phyloP scores from a whole-genome alignment of 2,888 invertebrate genomes.

The Harpalus rubripes region DNA sequence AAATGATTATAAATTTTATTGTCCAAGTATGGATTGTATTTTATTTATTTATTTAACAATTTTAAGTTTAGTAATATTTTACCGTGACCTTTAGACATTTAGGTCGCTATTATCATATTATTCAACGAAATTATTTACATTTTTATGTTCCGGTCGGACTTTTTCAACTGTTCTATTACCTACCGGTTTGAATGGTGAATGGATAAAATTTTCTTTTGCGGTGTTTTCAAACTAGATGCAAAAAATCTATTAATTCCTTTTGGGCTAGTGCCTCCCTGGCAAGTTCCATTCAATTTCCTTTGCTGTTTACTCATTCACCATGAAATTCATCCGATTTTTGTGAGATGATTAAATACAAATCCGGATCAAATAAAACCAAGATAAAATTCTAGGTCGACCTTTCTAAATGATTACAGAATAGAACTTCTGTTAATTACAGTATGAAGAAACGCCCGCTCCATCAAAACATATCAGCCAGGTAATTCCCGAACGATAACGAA shows the following conservation, averaged over 20 bases:
- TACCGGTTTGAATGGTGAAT: no score
- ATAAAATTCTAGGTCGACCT: conserved; percentile 55
- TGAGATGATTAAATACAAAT: conserved; percentile 42
- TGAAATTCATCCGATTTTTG: conserved; percentile 27
- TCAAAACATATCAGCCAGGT: conserved; percentile 13
- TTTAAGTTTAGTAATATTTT: no score
- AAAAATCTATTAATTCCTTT: background rate
- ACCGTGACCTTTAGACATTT: no score
- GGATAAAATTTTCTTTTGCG: no score
- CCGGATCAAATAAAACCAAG: conserved; percentile 50
- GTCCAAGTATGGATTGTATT: no score
- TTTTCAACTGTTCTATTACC: no score
- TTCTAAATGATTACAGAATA: conserved; percentile 38
- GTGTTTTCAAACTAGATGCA: no score
- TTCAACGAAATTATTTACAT: no score
- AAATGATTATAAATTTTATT: no score
- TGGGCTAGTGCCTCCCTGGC: background rate
- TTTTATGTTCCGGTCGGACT: no score
- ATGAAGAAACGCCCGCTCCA: conserved; percentile 3
- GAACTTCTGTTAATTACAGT: conserved; percentile 16
- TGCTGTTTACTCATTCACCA: conserved; percentile 19
- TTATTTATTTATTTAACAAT: no score
- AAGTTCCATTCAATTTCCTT: conserved; percentile 14
- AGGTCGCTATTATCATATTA: no score
- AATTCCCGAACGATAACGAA: background rate